These are phyloP conservation scores for Drosophila mercatorum DNA, from an alignment of 2,888 invertebrate species.

Conservation along the genomic window DNA sequence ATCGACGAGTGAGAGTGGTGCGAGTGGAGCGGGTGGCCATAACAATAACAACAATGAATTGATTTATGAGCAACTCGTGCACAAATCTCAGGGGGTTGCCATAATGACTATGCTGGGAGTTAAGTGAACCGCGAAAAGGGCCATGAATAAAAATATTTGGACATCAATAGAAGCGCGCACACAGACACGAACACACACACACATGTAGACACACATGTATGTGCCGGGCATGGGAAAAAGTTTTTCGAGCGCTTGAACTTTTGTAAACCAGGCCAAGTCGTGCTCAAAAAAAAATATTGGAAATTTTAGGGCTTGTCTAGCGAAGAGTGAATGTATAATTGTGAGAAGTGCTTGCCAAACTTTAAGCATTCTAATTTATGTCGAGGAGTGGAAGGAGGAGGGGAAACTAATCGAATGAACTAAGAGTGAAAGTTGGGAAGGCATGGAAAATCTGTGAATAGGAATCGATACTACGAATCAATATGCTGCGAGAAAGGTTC, in stretches of 20 bases:
- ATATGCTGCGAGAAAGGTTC: too few species aligned
- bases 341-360: neutral
- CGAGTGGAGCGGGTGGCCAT: slow-evolving; percentile 14
- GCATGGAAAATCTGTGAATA: neutral
- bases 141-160: slow-evolving; percentile 84
- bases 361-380: neutral
- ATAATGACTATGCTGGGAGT: slow-evolving; percentile 74
- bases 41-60: slow-evolving; percentile 71
- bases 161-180: slow-evolving; percentile 62
- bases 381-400: too few species aligned
- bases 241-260: slow-evolving; percentile 46
- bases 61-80: slow-evolving; percentile 82
- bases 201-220: neutral
- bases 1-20: slow-evolving; percentile 23
- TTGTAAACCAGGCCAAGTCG: slow-evolving; percentile 42
- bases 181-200: slow-evolving; percentile 1
- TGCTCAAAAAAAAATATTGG: slow-evolving; percentile 12
- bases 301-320: neutral
- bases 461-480: neutral
- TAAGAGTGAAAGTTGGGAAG: too few species aligned
- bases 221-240: slow-evolving; percentile 49
- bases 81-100: slow-evolving; percentile 61
- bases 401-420: too few species aligned
- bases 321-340: neutral
- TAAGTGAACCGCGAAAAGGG: slow-evolving; percentile 84